Evolutionary conservation across 1,140 invertebrate genomes (phyloP).

Genomic region (Aphelenchoides avenae): DNA sequence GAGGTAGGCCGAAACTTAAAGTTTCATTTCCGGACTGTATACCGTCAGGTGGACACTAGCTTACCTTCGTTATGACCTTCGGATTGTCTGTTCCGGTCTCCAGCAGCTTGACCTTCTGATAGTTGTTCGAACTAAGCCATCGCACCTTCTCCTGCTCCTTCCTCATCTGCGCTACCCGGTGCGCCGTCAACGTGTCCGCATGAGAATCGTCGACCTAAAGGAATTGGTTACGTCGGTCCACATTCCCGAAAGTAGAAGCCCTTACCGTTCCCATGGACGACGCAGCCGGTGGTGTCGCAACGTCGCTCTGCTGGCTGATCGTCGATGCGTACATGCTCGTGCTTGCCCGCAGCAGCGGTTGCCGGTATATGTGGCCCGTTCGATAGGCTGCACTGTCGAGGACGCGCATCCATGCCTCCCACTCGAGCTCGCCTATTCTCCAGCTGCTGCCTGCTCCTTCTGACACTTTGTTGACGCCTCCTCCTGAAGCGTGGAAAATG

Average conservation of each 20-base stretch:
- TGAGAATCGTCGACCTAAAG: too few species aligned
- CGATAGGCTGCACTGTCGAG: conserved; percentile 93
- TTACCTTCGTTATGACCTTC: conserved; percentile 99
- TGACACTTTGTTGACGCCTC: conserved; percentile 63
- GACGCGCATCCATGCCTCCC: conserved; percentile 95
- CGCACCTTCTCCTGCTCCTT: conserved; percentile 81
- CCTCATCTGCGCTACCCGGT: conserved; percentile 18
- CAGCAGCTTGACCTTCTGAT: conserved; percentile 93
- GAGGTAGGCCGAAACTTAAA: too few species aligned
- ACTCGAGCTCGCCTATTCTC: conserved; percentile 90
- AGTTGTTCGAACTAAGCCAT: conserved; percentile 97
- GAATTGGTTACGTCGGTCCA: neutral
- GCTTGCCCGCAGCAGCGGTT: conserved; percentile 82
- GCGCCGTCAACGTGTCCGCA: too few species aligned
- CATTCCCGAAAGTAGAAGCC: neutral
- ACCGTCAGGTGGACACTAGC: too few species aligned
- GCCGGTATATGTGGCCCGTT: conserved; percentile 90
- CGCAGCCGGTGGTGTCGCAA: neutral
- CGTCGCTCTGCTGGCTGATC: neutral
- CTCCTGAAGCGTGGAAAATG: conserved; percentile 59
- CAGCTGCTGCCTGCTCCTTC: conserved; percentile 70
- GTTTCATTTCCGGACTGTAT: too few species aligned
- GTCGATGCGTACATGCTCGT: conserved; percentile 63
- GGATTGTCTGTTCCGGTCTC: conserved; percentile 94
- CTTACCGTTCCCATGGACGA: neutral